phyloP scores from a whole-genome alignment of 2,888 invertebrate species.

The Drosophila siamana region DNA sequence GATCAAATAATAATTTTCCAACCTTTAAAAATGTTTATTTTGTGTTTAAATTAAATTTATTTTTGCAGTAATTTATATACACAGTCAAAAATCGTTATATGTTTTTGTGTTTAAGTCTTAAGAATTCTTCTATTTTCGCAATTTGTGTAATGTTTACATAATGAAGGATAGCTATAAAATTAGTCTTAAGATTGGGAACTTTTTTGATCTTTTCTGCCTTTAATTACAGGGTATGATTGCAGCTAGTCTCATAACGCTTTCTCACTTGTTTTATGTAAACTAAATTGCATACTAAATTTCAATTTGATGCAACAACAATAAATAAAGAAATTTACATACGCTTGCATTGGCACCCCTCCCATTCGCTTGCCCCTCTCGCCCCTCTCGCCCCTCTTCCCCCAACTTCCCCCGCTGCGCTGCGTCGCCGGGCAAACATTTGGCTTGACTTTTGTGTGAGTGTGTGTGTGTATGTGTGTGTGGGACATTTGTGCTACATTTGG shows the following conservation, averaged over 20 bases:
- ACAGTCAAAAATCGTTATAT: no score
- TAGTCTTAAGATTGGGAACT: no score
- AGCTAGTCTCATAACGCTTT: background rate
- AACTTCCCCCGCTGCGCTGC: background rate
- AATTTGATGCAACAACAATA: conserved; percentile 62
- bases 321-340: conserved; percentile 55
- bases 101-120: no score
- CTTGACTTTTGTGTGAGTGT: conserved; percentile 12
- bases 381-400: background rate
- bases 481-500: conserved; percentile 52
- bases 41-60: no score
- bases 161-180: no score
- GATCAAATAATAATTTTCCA: no score
- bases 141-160: no score
- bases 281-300: conserved; percentile 56
- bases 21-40: no score
- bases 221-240: conserved; percentile 16
- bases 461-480: background rate
- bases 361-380: background rate
- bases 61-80: no score
- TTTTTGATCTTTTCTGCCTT: no score
- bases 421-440: conserved; percentile 13
- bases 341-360: conserved; percentile 10
- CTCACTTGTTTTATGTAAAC: conserved; percentile 26
- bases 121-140: no score